These are phyloP conservation scores for Marisa cornuarietis DNA, from an alignment of 1,140 invertebrate genomes.

Conservation along the genomic window DNA sequence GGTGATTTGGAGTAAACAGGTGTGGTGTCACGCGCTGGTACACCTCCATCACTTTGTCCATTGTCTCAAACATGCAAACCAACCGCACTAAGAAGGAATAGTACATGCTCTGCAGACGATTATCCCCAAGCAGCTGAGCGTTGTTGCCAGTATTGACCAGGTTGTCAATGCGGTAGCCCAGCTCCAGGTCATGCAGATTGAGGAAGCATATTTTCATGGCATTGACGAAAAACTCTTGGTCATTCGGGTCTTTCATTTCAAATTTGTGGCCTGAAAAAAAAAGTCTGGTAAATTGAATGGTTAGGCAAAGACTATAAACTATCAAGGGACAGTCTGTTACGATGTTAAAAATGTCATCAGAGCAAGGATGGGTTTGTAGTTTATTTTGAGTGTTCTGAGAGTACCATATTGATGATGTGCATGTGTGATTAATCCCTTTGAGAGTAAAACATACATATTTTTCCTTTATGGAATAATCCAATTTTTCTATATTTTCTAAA, in stretches of 20 bases:
- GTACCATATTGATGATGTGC: no score
- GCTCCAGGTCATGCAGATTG: conserved; percentile 11
- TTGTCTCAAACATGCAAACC: conserved; percentile 15
- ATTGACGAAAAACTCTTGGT: conserved; percentile 12
- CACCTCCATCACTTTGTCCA: conserved; percentile 23
- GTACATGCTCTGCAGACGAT: conserved; percentile 12
- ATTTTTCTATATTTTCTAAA: no score
- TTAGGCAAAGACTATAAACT: no score
- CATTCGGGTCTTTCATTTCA: background rate
- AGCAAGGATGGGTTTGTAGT: no score
- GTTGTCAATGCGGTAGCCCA: conserved; percentile 10
- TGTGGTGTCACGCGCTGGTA: conserved; percentile 20
- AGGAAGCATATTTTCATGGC: conserved; percentile 14
- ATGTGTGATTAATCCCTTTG: no score
- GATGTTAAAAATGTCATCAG: no score
- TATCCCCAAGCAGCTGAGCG: conserved; percentile 8
- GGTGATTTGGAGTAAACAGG: conserved; percentile 13
- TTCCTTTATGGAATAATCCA: no score
- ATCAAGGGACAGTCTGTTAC: no score
- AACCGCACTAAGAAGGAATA: conserved; percentile 14
- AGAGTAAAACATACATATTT: no score
- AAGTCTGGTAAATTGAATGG: no score
- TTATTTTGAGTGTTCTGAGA: no score
- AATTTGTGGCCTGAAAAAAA: background rate
- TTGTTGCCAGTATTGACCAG: conserved; percentile 21